Percentiles rank a stretch among this genome's conserved stretches.
Evolutionary conservation across 2,888 invertebrate genomes (phyloP).

Genomic region (Synanthedon formicaeformis): DNA sequence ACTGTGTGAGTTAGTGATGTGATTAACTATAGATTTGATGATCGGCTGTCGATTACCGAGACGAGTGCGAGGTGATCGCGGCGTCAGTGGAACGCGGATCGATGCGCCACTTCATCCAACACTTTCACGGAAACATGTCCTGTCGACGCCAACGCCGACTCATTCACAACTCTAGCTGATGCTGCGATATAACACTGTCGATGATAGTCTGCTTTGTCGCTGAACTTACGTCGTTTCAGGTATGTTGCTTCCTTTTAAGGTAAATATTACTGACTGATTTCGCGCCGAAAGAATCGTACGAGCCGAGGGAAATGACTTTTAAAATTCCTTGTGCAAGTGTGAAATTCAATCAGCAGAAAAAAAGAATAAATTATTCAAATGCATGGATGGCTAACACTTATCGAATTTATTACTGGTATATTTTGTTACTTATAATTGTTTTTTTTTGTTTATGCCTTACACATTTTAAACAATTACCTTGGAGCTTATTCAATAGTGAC

Average conservation of each 20-base stretch:
- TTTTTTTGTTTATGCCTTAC: too few species aligned
- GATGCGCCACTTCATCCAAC: slow-evolving; percentile 26
- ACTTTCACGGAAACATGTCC: slow-evolving; percentile 37
- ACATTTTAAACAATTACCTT: too few species aligned
- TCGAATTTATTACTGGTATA: too few species aligned
- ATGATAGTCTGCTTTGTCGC: slow-evolving; percentile 70
- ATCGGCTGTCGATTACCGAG: slow-evolving; percentile 16
- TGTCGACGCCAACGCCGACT: slow-evolving; percentile 62
- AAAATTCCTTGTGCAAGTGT: too few species aligned
- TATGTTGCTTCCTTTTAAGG: slow-evolving; percentile 22
- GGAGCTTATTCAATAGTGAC: too few species aligned
- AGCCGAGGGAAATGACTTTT: too few species aligned
- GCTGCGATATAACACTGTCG: slow-evolving; percentile 58
- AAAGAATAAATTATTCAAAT: too few species aligned
- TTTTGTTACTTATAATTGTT: too few species aligned
- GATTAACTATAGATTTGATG: slow-evolving; percentile 21
- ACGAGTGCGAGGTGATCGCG: slow-evolving; percentile 18
- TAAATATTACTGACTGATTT: too few species aligned
- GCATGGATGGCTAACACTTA: too few species aligned
- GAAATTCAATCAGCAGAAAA: too few species aligned
- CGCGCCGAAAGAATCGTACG: too few species aligned
- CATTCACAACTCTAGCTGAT: slow-evolving; percentile 52
- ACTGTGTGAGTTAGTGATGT: slow-evolving; percentile 28
- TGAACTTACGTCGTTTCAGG: slow-evolving; percentile 67
- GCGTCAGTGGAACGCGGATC: slow-evolving; percentile 22